Base-by-base conservation (phyloP, 2,888 invertebrate genomes). In the Limnephilus marmoratus region DNA sequence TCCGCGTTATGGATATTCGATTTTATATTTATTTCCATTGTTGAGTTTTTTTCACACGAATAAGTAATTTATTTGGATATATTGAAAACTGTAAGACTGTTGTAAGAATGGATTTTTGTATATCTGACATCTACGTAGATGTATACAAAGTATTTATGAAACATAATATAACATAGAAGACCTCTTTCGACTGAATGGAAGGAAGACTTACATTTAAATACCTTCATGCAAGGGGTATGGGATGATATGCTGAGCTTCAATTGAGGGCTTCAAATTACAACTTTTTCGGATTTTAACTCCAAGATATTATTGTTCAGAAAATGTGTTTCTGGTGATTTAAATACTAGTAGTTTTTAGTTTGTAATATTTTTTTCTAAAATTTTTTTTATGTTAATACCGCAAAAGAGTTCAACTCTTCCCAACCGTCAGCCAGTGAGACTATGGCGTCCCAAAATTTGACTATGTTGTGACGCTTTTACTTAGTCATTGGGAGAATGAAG, bases 1-100 rank as follows among this genome's bases (percentile, higher is more conserved):
- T 86, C n/a, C 37, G 45, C 45, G 86, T 86, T 45, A 85, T 49
- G 49, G 86, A 45, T 86, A 86, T 86, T 86, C 45, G 68, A 68
- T 68, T 53, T 68, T 68, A 68, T 86, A 45, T 86, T 86, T 86
- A 86, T 86, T 86, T 86, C 15, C 86, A 45, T 45, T 45, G 45
- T 45, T 86, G n/a, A 49, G n/a, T 86, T 45, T 49, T 49, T 45
- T 45, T 45, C 45, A 45, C 45, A 24, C 68, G 68, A 68, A 68
- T 68, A 68, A 68, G 68, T 68, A 82, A 82, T 82, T 82, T 82
- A 82, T 34, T 82, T 82, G 82, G 82, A 34, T 34, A 18, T 34
- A 34, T 34, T 13, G 34, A 82, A 82, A 82, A 34, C 34, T 34
- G 82, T 82, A 34, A 82, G n/a, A 68, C 68, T 68, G 24, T 24